Evolutionary conservation across 2,113 vertebrate species (phyloP).

Genomic region (Pandion haliaetus): DNA sequence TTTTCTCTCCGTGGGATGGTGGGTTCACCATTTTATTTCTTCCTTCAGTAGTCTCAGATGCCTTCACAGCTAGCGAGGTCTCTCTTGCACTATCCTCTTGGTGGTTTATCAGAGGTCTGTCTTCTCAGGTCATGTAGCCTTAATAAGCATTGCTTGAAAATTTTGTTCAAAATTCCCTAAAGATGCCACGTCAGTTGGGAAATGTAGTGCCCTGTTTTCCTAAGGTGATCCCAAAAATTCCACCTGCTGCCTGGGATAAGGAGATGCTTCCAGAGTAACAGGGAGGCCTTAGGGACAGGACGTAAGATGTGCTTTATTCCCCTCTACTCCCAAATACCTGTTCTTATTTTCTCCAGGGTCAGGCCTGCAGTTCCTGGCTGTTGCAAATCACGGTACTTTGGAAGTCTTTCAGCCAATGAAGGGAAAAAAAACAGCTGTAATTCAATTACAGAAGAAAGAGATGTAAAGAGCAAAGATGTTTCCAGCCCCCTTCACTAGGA

Average conservation of each 20-base stretch:
- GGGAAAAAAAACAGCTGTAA: background rate
- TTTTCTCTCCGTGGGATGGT: background rate
- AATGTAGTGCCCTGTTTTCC: background rate
- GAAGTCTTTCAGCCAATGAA: background rate
- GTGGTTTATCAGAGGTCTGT: background rate
- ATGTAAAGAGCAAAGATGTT: background rate
- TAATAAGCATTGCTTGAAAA: background rate
- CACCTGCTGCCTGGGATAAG: background rate
- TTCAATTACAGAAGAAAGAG: background rate
- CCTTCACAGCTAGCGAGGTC: background rate
- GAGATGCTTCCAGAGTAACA: background rate
- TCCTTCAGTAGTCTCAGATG: background rate
- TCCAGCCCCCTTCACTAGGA: background rate
- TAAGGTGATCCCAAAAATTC: background rate
- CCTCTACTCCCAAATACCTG: background rate
- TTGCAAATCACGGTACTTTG: background rate
- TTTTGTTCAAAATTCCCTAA: background rate
- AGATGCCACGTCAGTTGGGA: background rate
- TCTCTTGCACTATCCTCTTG: background rate
- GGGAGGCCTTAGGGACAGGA: background rate
- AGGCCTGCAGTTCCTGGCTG: background rate
- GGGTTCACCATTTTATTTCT: background rate
- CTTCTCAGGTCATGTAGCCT: background rate
- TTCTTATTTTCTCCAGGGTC: background rate
- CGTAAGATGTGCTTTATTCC: background rate